These are phyloP conservation scores for Lithophane socia DNA, from an alignment of 2,888 invertebrate genomes.

Conservation along the genomic window DNA sequence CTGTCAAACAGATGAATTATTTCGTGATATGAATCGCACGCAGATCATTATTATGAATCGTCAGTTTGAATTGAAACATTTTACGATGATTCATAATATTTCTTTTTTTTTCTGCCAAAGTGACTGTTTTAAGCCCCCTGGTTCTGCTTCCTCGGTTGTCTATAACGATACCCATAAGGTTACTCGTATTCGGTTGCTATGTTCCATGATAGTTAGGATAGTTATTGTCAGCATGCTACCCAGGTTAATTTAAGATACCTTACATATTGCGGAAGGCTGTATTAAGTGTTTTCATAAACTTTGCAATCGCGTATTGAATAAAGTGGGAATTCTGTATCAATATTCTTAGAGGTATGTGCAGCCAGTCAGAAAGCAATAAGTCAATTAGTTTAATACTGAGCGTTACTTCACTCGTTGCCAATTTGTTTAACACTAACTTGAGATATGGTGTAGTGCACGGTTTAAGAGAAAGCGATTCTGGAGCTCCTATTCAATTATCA, in stretches of 20 bases:
- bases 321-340: slow-evolving; percentile 46
- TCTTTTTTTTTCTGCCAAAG: no score
- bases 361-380: slow-evolving; percentile 68
- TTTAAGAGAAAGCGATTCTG: slow-evolving; percentile 18
- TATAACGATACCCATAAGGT: neutral
- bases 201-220: neutral
- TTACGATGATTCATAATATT: no score
- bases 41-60: no score
- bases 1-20: no score
- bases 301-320: neutral
- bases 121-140: no score
- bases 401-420: slow-evolving; percentile 70
- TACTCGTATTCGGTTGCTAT: neutral
- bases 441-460: slow-evolving; percentile 50
- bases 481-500: neutral
- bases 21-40: no score
- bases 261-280: neutral
- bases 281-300: neutral
- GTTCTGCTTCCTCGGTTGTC: neutral
- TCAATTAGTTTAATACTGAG: slow-evolving; percentile 74
- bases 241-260: neutral
- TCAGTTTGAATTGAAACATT: no score
- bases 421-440: slow-evolving; percentile 69
- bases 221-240: neutral
- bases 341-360: slow-evolving; percentile 1